A percentile compares a stretch with the other conserved stretches of the same genome.
phyloP scores from a whole-genome alignment of 2,888 invertebrate genomes.

The Psylliodes chrysocephalus region DNA sequence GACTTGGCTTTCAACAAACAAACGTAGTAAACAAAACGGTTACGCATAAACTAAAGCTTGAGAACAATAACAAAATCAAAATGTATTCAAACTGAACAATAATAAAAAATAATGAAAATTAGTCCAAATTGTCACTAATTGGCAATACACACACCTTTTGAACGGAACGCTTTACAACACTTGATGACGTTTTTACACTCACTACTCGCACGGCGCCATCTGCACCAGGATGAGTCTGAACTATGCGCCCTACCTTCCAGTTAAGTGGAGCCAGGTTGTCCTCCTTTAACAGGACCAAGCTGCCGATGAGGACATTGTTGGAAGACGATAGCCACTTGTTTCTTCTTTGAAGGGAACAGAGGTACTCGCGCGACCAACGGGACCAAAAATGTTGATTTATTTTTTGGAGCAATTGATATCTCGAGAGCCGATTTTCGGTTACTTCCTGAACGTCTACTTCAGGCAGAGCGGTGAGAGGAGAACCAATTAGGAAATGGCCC shows the following conservation, averaged over 20 bases:
- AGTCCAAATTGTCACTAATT: no score
- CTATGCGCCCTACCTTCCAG: background rate
- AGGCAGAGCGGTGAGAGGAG: background rate
- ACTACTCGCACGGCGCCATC: background rate
- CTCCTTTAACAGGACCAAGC: background rate
- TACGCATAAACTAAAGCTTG: no score
- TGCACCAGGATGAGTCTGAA: background rate
- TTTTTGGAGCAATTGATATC: background rate
- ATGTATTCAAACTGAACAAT: no score
- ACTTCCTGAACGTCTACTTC: background rate
- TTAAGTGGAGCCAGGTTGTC: background rate
- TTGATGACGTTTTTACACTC: background rate
- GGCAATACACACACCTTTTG: background rate
- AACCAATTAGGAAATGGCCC: conserved; percentile 11
- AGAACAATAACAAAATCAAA: no score
- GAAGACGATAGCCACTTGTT: no score
- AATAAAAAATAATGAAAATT: no score
- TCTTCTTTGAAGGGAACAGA: no score
- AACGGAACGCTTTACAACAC: background rate
- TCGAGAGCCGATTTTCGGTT: conserved; percentile 1
- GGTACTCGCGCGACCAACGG: no score
- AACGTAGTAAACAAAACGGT: no score
- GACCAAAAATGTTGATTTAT: no score
- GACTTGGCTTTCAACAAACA: no score
- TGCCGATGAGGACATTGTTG: background rate